Percentiles rank a stretch among this genome's conserved stretches.
These are phyloP conservation scores for Gobio gobio DNA, from an alignment of 2,113 vertebrate genomes.

Conservation along the genomic window DNA sequence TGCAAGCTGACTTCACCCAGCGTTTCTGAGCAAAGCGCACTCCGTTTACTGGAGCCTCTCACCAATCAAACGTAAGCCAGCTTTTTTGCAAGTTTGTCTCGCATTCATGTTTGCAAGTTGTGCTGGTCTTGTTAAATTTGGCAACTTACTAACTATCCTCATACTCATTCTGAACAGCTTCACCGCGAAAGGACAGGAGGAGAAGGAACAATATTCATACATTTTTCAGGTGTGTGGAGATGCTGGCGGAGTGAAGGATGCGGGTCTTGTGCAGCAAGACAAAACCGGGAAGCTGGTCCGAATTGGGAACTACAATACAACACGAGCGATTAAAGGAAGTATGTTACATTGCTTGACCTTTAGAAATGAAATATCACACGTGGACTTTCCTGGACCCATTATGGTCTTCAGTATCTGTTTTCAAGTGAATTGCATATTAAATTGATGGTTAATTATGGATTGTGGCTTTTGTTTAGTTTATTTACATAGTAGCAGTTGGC, in stretches of 20 bases:
- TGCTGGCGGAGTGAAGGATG: slow-evolving; percentile 68
- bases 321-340: slow-evolving; percentile 87
- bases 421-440: neutral
- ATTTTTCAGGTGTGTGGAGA: slow-evolving; percentile 87
- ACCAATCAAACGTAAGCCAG: slow-evolving; percentile 67
- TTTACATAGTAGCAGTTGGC: too few species aligned
- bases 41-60: slow-evolving; percentile 69
- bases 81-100: neutral
- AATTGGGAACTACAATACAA: slow-evolving; percentile 83
- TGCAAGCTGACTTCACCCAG: slow-evolving; percentile 63
- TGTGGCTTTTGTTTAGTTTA: too few species aligned
- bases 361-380: neutral
- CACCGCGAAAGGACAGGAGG: neutral
- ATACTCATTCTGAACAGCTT: slow-evolving; percentile 28
- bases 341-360: slow-evolving; percentile 61
- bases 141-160: neutral
- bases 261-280: slow-evolving; percentile 82
- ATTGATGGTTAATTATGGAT: too few species aligned
- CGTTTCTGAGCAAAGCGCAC: slow-evolving; percentile 43
- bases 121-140: neutral
- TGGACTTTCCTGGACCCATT: neutral
- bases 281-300: slow-evolving; percentile 57
- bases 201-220: slow-evolving; percentile 76
- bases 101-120: neutral
- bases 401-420: neutral